A percentile compares a stretch with the other conserved stretches of the same genome.
phyloP scores from a whole-genome alignment of 2,113 vertebrate genomes.

The Narcine bancroftii region DNA sequence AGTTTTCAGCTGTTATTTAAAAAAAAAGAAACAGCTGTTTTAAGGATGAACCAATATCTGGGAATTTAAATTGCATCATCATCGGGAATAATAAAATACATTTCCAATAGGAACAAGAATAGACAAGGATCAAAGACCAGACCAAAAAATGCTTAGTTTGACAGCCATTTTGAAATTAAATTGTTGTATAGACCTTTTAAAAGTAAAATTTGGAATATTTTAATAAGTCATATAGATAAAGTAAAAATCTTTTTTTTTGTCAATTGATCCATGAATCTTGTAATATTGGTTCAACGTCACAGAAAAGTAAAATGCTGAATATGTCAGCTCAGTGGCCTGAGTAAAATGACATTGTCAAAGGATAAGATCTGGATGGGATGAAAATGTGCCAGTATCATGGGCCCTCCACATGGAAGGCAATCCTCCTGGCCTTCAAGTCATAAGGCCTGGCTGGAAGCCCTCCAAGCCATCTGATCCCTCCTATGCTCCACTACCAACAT shows the following conservation, averaged over 20 bases:
- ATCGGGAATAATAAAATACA: neutral
- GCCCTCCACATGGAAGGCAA: no score
- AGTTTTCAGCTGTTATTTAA: neutral
- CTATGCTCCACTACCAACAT: no score
- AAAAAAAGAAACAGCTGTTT: neutral
- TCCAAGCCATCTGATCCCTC: no score
- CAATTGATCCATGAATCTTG: neutral
- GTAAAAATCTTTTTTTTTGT: neutral
- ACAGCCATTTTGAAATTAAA: neutral
- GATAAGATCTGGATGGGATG: neutral
- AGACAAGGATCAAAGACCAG: neutral
- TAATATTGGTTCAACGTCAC: neutral
- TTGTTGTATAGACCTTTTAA: neutral
- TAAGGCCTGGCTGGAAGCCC: no score
- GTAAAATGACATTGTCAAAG: neutral
- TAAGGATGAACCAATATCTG: neutral
- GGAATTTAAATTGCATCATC: neutral
- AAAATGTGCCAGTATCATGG: no score
- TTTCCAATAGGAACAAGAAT: neutral
- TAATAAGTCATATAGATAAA: neutral
- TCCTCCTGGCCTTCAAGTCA: no score
- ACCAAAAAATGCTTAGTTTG: neutral
- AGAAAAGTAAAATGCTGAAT: neutral
- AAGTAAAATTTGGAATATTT: neutral
- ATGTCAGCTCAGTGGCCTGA: no score